Base-by-base conservation (phyloP, 30 jellyfish, hydroid and myxozoan species). In the Hydractinia echinata region DNA sequence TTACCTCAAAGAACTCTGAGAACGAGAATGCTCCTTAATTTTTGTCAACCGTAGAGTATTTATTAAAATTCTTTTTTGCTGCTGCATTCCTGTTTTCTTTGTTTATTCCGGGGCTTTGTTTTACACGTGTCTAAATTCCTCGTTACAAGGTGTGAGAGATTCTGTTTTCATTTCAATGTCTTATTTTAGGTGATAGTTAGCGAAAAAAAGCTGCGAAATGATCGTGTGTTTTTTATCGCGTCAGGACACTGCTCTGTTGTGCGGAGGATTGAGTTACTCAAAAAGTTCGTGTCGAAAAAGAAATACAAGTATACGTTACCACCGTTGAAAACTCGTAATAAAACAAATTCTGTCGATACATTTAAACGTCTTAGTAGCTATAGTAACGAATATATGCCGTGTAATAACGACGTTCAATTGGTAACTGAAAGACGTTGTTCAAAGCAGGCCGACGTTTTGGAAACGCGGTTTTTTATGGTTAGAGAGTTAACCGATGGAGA, bases 211-310 rank as follows among this genome's bases (percentile, higher is more conserved):
- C 83, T n/a, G 44, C 54, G 69, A 14, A 73, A 87, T 7, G 97
- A 90, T 56, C 58, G 95, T 60, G 83, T 90, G n/a, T 90, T 51
- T 53, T 66, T 90, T 72, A 77, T 90, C 8, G 88, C 81, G 11
- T 84, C 95, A 44, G 97, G 97, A 8, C 21, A 76, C 10, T 90
- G 97, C 55, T 79, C 82, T 14, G 84, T 90, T 39, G 90, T 85
- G 55, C 84, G 95, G 55, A 84, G 85, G 54, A 76, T 90, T 49
- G 54, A 76, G 5, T 83, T 88, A 4, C 70, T 82, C 14, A 88
- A 73, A 60, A 76, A 87, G 54, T 84, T 71, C 10, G 15, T 83
- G 15, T 74, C 88, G 8, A 73, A 79, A 48, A 83, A 77, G 53
- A 83, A 62, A 13, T 71, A 73, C 67, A 77, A 60, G 50, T 88